Base-by-base conservation (phyloP, 2,888 invertebrate species). In the Monopis laevigella region DNA sequence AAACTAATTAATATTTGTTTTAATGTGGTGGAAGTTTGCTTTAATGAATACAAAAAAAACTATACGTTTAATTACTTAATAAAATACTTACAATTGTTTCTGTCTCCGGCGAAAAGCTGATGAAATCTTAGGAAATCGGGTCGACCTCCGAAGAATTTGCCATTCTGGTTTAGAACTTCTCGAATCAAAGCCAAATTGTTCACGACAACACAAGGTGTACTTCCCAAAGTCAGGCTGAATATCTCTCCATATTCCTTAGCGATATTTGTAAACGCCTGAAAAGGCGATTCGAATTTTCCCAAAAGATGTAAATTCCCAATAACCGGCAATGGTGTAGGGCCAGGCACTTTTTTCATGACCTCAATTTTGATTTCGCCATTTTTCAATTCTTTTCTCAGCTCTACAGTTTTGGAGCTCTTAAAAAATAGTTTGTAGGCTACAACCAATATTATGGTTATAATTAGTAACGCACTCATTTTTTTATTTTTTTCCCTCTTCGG, bases 111-210 rank as follows among this genome's bases (percentile, higher is more conserved):
- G 63, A 94, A 93, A 6, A 93, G 86, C 49, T 87, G 84, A 57
- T 92, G 88, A 62, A 91, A 93, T 12, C 94, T 77, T 49, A 88
- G 62, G 63, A 93, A 93, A 60, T 93, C 87, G 0, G 93, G 93
- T 7, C 94, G 81, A 8, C 92, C 91, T 1, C 91, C 92, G 65
- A 94, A 93, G 54, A 88, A 88, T 47, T 87, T 88, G 3, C 92
- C 92, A 55, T 90, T 91, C 45, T 88, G 86, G 58, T 91, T 90
- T 16, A 92, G 73, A 38, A 92, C 90, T 58, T 90, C 90, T 45
- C 87, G 83, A 48, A 91, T 89, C 21, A 88, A 65, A 11, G 84
- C 83, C 55, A 89, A 82, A 61, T 85, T 89, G 61, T 89, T 91
- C 28, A 92, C 90, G 16, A 92, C 86, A 13, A 92, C 70, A 62